These are phyloP conservation scores for Candoia aspera DNA, from an alignment of 2,113 vertebrate species.

Conservation along the genomic window DNA sequence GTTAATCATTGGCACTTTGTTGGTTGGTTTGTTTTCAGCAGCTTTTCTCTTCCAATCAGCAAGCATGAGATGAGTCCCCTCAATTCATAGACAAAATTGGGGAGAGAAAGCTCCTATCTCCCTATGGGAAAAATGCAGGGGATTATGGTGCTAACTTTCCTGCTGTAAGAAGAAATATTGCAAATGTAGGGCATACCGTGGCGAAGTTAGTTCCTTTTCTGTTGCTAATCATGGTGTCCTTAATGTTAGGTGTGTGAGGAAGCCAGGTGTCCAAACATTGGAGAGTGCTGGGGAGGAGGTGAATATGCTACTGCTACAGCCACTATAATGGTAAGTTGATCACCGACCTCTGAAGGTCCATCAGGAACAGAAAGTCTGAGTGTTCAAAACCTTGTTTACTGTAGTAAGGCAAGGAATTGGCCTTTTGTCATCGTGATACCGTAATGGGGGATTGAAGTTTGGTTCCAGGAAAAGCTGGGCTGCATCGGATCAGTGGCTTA, in stretches of 20 bases:
- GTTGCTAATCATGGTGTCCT: neutral
- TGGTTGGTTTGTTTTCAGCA: too few relatives aligned
- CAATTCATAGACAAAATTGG: neutral
- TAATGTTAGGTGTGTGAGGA: slow-evolving; percentile 92
- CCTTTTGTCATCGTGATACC: too few relatives aligned
- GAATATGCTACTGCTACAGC: slow-evolving; percentile 93
- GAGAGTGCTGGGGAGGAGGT: slow-evolving; percentile 97
- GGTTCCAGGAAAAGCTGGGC: neutral
- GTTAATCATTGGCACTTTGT: too few relatives aligned
- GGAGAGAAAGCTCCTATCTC: neutral
- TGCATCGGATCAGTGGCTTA: neutral
- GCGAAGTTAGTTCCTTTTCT: neutral
- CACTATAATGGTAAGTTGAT: slow-evolving; percentile 92
- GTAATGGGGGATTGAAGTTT: neutral
- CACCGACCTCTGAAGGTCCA: neutral
- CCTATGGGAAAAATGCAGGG: neutral
- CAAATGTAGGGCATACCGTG: neutral
- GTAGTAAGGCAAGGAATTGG: neutral
- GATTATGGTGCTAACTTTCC: neutral
- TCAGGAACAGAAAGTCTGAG: neutral
- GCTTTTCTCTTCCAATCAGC: too few relatives aligned
- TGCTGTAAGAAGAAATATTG: neutral
- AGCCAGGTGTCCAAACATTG: slow-evolving; percentile 97
- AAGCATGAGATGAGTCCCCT: too few relatives aligned
- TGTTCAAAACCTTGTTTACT: neutral